Conservation (phyloP, 2,113 vertebrate species). For the Recurvirostra avosetta region DNA sequence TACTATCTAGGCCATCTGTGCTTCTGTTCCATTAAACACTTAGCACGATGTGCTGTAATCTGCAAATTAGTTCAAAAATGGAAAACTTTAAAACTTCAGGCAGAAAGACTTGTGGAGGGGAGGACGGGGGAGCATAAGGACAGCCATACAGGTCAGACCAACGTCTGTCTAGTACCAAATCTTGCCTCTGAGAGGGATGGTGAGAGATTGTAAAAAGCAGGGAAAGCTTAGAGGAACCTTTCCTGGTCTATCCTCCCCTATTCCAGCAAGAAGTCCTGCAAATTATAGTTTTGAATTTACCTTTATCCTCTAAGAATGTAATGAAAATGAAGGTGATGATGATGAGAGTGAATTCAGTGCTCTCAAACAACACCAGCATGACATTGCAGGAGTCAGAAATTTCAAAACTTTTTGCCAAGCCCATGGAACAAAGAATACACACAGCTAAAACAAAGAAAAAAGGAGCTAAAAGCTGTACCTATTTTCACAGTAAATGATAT, state of each 20-base stretch:
- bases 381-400: not conserved
- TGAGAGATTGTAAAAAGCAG: not conserved
- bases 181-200: not conserved
- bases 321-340: not conserved
- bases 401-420: not conserved
- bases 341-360: not conserved
- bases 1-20: constrained; percentile 50
- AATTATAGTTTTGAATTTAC: not conserved
- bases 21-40: constrained; percentile 40
- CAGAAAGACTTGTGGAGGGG: not conserved
- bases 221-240: not conserved
- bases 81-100: constrained; percentile 36
- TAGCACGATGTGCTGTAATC: constrained; percentile 16
- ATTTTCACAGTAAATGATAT: constrained; percentile 99
- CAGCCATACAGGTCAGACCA: not conserved
- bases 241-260: not conserved
- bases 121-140: not conserved
- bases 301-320: not conserved
- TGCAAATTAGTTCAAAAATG: constrained; percentile 38
- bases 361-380: not conserved
- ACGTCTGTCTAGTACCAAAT: constrained; percentile 16
- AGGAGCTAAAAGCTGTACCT: constrained; percentile 79
- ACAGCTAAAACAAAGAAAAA: not conserved
- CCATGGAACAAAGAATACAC: not conserved
- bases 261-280: not conserved